phyloP scores from a whole-genome alignment of 2,113 vertebrate genomes.

The Pteruthius melanotis region DNA sequence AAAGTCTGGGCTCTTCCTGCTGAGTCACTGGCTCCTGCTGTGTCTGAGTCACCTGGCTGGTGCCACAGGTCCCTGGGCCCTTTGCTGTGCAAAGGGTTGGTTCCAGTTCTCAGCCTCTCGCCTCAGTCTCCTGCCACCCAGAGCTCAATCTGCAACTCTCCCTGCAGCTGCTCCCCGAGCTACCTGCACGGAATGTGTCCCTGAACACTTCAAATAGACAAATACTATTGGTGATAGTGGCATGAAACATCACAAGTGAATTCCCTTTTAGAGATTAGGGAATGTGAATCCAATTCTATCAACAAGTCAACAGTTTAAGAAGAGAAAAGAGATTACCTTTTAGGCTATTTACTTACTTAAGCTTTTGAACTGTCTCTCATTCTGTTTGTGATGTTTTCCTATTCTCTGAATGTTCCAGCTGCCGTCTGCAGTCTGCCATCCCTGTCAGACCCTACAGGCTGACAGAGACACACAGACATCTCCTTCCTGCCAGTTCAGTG shows the following conservation, averaged over 20 bases:
- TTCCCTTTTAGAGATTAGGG: neutral
- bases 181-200: neutral
- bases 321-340: neutral
- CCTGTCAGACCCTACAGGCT: neutral
- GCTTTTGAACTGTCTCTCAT: neutral
- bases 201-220: neutral
- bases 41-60: neutral
- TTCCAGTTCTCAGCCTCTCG: too few species aligned
- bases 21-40: neutral
- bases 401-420: neutral
- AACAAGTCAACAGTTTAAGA: neutral
- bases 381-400: neutral
- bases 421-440: neutral
- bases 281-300: neutral
- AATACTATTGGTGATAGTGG: neutral
- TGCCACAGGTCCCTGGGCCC: neutral
- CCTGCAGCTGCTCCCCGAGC: neutral
- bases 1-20: neutral
- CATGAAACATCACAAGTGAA: neutral
- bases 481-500: neutral
- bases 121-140: neutral
- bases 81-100: accelerated
- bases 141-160: neutral
- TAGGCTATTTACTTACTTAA: neutral
- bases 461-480: neutral